phyloP scores from a whole-genome alignment of 2,888 invertebrate species.

The Hololepta plana region DNA sequence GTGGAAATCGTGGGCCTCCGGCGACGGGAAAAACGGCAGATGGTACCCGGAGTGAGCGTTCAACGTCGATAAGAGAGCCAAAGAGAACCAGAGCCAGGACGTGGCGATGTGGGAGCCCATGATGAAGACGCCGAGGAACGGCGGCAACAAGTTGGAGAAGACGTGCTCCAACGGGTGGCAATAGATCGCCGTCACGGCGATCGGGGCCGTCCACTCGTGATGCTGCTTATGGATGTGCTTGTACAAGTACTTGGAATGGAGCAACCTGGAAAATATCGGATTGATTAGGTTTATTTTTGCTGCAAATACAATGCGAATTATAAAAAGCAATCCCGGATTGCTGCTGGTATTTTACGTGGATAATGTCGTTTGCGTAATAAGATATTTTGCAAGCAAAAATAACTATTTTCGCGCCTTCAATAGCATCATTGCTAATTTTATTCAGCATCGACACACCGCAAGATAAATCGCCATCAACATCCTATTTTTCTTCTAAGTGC shows the following conservation, averaged over 20 bases:
- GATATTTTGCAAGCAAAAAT: too few relatives aligned
- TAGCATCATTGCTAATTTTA: too few relatives aligned
- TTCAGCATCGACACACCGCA: too few relatives aligned
- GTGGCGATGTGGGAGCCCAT: slow-evolving; percentile 63
- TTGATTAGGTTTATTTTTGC: too few relatives aligned
- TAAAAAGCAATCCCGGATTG: too few relatives aligned
- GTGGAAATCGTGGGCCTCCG: slow-evolving; percentile 77
- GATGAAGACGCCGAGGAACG: slow-evolving; percentile 52
- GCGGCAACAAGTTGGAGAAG: slow-evolving; percentile 59
- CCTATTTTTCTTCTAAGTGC: too few relatives aligned
- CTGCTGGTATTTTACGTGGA: too few relatives aligned
- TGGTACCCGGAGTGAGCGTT: slow-evolving; percentile 77
- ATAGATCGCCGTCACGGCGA: slow-evolving; percentile 66
- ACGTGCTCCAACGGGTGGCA: slow-evolving; percentile 65
- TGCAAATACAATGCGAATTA: too few relatives aligned
- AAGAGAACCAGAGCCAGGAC: slow-evolving; percentile 59
- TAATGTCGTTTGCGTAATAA: too few relatives aligned
- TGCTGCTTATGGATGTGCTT: slow-evolving; percentile 71
- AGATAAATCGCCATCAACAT: too few relatives aligned
- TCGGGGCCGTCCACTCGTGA: slow-evolving; percentile 77
- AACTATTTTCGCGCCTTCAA: too few relatives aligned
- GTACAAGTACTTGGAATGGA: slow-evolving; percentile 58
- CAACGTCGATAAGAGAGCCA: slow-evolving; percentile 61
- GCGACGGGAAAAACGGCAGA: slow-evolving; percentile 67
- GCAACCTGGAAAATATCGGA: slow-evolving; percentile 35